Evolutionary conservation across 2,797 vertebrate species (phyloP).

Genomic region (Octomys mimax): DNA sequence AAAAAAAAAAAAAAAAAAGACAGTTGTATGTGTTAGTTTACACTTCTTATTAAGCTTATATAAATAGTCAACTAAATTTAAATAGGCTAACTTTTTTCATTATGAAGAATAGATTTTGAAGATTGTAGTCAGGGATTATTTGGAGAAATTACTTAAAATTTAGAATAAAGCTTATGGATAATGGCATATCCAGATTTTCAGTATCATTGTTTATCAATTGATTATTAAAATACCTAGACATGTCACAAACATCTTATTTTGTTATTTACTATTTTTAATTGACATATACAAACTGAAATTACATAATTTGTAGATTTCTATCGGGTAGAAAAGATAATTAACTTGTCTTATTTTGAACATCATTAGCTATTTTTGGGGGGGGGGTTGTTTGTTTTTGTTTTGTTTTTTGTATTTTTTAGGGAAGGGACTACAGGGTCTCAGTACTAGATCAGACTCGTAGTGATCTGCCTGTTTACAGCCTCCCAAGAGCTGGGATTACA

Average conservation of each 20-base stretch:
- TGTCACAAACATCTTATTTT: neutral
- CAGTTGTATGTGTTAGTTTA: neutral
- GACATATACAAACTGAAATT: constrained; percentile 14
- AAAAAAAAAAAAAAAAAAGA: neutral
- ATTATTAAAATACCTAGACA: neutral
- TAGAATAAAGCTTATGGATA: constrained; percentile 6
- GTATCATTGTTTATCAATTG: neutral
- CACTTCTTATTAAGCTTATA: neutral
- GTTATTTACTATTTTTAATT: constrained; percentile 36
- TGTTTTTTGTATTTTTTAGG: neutral
- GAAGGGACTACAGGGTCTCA: too few species aligned
- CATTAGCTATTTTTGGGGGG: neutral
- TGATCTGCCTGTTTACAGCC: too few species aligned
- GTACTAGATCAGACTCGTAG: too few species aligned
- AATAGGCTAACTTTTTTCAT: neutral
- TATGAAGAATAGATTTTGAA: constrained; percentile 19
- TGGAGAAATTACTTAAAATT: constrained; percentile 3
- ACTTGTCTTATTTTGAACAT: neutral
- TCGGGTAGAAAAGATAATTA: neutral
- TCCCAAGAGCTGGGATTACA: too few species aligned
- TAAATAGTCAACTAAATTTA: neutral
- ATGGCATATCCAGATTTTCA: neutral
- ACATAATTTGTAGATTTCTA: neutral
- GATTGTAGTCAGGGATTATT: neutral
- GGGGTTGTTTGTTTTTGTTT: too few species aligned